A percentile compares a stretch with the other conserved stretches of the same genome.
Conservation (phyloP, 35 echinoderm and acorn worm species). For the Ptychodera flava region DNA sequence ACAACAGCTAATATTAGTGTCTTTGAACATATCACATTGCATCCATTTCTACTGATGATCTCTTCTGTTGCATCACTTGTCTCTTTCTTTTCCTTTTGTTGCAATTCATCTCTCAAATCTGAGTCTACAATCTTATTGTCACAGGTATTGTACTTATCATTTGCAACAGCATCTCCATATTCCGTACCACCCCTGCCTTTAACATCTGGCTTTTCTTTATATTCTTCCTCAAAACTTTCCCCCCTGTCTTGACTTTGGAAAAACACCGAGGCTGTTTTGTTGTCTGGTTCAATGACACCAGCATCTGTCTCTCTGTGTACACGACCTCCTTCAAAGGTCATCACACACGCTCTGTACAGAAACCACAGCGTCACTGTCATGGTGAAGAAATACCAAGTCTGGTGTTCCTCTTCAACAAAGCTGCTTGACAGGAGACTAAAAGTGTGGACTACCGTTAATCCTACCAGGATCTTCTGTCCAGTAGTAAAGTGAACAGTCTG, state of each 20-base stretch:
- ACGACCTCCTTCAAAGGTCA: neutral
- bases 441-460: constrained; percentile 57
- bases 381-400: constrained; percentile 94
- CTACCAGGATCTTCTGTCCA: constrained; percentile 20
- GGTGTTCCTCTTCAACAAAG: constrained; percentile 97
- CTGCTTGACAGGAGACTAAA: constrained; percentile 81
- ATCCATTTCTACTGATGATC: neutral
- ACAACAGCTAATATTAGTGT: neutral
- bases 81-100: neutral
- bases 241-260: no score
- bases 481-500: neutral
- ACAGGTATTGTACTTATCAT: neutral
- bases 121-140: neutral
- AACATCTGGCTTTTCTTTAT: neutral
- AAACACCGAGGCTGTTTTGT: neutral
- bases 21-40: neutral
- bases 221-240: neutral
- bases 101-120: neutral
- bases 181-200: neutral
- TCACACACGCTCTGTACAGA: neutral
- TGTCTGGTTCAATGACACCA: neutral
- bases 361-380: constrained; percentile 49
- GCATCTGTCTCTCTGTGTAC: neutral
- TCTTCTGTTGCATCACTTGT: no score
- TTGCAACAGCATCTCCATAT: neutral